Percentiles rank a stretch among this genome's conserved stretches.
phyloP scores from a whole-genome alignment of 2,113 vertebrate genomes.

The Oreocharis arfaki region DNA sequence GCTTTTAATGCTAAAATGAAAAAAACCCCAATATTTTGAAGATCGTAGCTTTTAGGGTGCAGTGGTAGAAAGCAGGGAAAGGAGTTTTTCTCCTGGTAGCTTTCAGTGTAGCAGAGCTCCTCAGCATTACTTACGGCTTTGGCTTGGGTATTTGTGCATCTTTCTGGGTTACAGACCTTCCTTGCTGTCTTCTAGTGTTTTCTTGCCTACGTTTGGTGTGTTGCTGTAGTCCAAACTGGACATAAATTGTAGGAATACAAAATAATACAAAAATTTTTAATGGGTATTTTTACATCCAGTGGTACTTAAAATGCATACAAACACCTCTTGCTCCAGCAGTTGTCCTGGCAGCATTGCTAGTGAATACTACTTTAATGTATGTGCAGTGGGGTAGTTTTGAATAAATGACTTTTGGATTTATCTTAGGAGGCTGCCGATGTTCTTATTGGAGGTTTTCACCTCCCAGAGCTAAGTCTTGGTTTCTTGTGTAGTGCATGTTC shows the following conservation, averaged over 20 bases:
- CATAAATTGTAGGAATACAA: background rate
- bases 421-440: background rate
- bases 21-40: background rate
- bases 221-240: background rate
- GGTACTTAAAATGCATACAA: background rate
- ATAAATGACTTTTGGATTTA: background rate
- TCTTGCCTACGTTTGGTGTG: background rate
- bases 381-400: background rate
- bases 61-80: background rate
- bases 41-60: background rate
- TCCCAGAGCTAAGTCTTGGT: background rate
- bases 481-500: background rate
- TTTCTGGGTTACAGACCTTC: background rate
- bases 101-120: background rate
- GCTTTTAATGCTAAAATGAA: background rate
- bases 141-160: background rate
- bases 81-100: background rate
- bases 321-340: background rate
- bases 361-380: background rate
- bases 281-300: background rate
- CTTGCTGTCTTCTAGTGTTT: background rate
- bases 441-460: background rate
- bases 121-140: background rate
- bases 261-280: background rate
- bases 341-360: background rate